Percentiles rank a stretch among this genome's conserved stretches.
These are phyloP conservation scores for Pasiphila rectangulata DNA, from an alignment of 2,888 invertebrate species.

Conservation along the genomic window DNA sequence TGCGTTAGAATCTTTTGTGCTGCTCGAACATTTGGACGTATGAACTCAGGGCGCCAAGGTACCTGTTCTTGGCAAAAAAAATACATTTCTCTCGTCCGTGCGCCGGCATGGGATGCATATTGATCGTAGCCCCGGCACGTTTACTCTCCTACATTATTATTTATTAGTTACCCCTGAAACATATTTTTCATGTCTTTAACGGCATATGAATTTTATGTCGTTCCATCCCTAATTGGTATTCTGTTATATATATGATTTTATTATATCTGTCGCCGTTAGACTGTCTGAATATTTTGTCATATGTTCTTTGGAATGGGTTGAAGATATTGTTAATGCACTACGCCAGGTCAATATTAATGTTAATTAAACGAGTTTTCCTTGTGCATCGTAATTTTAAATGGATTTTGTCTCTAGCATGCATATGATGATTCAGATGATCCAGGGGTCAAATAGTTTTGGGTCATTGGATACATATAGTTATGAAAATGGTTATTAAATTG, in stretches of 20 bases:
- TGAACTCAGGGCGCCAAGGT: conserved; percentile 34
- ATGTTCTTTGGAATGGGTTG: conserved; percentile 25
- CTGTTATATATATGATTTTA: conserved; percentile 19
- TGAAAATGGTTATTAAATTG: not conserved
- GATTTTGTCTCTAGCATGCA: conserved; percentile 8
- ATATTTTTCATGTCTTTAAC: conserved; percentile 13
- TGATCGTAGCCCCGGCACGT: conserved; percentile 20
- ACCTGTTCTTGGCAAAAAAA: conserved; percentile 49
- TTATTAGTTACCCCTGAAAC: conserved; percentile 13
- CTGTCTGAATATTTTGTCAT: conserved; percentile 29
- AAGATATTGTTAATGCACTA: conserved; percentile 23
- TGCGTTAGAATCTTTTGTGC: conserved; percentile 29
- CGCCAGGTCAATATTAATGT: conserved; percentile 25
- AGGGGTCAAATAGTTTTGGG: conserved; percentile 10
- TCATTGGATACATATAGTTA: not conserved
- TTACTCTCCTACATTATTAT: conserved; percentile 20
- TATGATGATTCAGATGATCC: conserved; percentile 10
- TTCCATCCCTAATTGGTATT: conserved; percentile 7
- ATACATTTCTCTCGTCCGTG: conserved; percentile 26
- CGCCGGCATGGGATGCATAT: conserved; percentile 31
- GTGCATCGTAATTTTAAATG: conserved; percentile 22
- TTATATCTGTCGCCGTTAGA: conserved; percentile 16
- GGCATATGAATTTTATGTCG: conserved; percentile 3
- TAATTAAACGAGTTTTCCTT: conserved; percentile 29
- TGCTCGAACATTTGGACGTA: conserved; percentile 24